Base-by-base conservation (phyloP, 2,797 vertebrate genomes). In the Pitangus sulphuratus region DNA sequence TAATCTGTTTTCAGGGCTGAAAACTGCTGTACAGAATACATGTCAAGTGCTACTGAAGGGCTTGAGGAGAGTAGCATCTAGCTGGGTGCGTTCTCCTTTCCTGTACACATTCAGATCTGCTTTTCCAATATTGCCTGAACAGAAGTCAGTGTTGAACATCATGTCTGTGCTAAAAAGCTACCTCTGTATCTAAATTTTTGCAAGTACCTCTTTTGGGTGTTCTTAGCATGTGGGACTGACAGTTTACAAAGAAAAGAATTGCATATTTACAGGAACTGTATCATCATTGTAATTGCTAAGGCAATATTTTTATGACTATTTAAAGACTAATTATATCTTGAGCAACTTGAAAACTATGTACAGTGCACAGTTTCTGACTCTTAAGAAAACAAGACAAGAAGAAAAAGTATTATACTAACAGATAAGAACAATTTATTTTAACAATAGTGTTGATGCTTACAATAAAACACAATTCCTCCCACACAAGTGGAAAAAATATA, bases 381-480 rank as follows among this genome's bases (percentile, higher is more conserved):
- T 89, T 88, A 80, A 92, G 76, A 96, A 95, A 97, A 96, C 60
- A 93, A 92, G 87, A 97, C 93, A 91, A 96, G 69, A 97, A 92
- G 71, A 75, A 87, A 79, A 78, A 86, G 75, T 80, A 84, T 93
- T 87, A 94, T 70, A 50, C 66, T 96, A 92, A 69, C 45, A 87
- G 82, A 90, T 95, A 93, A 93, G 86, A 94, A 86, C 12, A 87
- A 90, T 97, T 96, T 95, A 97, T 97, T 97, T 87, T 92, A 95
- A 94, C 92, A 86, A 78, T 81, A 92, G 57, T 68, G 44, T 90
- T 80, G 79, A 71, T 89, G 90, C 69, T 97, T 95, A 97, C 95
- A 97, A 69, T 92, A 91, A 92, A 96, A 89, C 84, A 95, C 62
- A 89, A 92, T 94, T 94, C 91, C 79, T 94, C 92, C 96, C 72